phyloP scores from a whole-genome alignment of 1,140 invertebrate genomes.

The Argopecten irradians region DNA sequence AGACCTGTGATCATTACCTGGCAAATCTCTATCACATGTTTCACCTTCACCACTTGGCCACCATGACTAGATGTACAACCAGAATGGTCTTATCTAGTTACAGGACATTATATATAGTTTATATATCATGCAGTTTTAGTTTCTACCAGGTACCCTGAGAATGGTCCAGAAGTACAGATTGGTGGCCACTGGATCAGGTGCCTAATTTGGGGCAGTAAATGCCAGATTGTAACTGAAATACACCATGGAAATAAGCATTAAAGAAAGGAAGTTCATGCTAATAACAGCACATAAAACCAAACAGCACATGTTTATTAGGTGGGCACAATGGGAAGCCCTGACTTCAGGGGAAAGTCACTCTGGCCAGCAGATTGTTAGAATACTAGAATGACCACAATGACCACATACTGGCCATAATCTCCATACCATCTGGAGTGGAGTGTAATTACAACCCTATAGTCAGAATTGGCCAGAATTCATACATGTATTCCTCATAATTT shows the following conservation, averaged over 20 bases:
- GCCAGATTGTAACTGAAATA: background rate
- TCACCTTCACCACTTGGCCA: too few relatives aligned
- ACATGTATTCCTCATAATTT: background rate
- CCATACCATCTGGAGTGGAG: too few relatives aligned
- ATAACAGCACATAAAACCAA: background rate
- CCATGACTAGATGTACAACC: too few relatives aligned
- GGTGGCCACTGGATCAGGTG: conserved; percentile 7
- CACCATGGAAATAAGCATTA: background rate
- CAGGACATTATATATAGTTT: too few relatives aligned
- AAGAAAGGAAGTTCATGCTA: conserved; percentile 10
- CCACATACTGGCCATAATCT: background rate
- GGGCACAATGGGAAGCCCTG: background rate
- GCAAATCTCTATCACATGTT: too few relatives aligned
- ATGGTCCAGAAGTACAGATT: too few relatives aligned
- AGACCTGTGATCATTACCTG: too few relatives aligned
- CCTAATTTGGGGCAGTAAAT: background rate
- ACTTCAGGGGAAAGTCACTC: background rate
- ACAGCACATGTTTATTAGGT: background rate
- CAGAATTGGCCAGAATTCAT: background rate
- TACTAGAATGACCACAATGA: background rate
- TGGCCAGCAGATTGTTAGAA: background rate
- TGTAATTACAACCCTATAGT: background rate
- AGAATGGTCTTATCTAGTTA: too few relatives aligned
- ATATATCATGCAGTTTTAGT: too few relatives aligned
- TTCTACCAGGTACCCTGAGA: background rate